These are phyloP conservation scores for Trididemnum clinides DNA, from an alignment of 23 tunicate genomes.

Conservation along the genomic window DNA sequence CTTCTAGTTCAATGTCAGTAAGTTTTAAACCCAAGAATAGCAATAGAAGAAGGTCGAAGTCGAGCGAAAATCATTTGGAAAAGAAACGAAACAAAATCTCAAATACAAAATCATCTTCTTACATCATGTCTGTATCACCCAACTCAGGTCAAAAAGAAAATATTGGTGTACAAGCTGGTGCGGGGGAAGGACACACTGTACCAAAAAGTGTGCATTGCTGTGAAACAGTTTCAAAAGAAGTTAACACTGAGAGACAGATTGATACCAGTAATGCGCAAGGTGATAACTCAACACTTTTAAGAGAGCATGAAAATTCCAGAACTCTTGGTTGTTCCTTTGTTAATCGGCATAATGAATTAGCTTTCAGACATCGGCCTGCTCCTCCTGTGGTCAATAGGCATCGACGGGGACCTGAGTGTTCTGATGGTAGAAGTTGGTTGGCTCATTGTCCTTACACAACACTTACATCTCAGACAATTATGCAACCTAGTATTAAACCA, in stretches of 20 bases:
- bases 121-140: background rate
- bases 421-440: conserved; percentile 72
- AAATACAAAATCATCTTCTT: background rate
- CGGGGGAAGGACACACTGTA: background rate
- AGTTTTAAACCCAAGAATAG: background rate
- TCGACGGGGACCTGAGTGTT: conserved; percentile 65
- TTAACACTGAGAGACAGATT: background rate
- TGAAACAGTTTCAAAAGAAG: background rate
- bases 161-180: background rate
- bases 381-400: conserved; percentile 75
- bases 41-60: background rate
- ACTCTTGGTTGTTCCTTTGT: conserved; percentile 64
- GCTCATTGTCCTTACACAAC: conserved; percentile 89
- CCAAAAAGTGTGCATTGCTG: background rate
- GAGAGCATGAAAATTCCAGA: conserved; percentile 61
- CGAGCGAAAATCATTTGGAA: background rate
- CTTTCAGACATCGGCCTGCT: conserved; percentile 67
- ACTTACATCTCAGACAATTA: conserved; percentile 73
- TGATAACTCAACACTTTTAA: background rate
- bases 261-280: background rate
- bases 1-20: background rate
- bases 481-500: conserved; percentile 83
- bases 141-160: background rate
- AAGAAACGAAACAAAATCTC: background rate
- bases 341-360: conserved; percentile 51